Conservation (phyloP, 1,140 invertebrate genomes). For the Coptotermes formosanus region DNA sequence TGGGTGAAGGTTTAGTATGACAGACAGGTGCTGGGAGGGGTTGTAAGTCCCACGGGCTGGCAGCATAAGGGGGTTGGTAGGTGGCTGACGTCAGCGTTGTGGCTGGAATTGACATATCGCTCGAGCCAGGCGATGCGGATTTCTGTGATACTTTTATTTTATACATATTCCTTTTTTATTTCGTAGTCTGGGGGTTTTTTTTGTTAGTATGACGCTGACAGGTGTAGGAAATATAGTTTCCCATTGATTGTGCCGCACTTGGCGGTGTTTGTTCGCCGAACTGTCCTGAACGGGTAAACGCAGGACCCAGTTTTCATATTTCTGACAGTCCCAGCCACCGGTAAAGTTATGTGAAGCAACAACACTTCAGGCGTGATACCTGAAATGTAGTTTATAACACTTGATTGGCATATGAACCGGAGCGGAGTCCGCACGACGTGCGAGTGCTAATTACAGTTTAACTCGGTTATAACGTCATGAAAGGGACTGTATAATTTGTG, state of each 20-base stretch:
- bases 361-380: no score
- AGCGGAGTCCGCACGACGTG: no score
- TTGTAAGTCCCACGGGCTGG: constrained; percentile 1
- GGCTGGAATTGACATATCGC: constrained; percentile 14
- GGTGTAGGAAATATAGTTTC: background rate
- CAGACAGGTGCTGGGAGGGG: constrained; percentile 4
- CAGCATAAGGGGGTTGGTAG: background rate
- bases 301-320: no score
- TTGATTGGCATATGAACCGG: no score
- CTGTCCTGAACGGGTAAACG: no score
- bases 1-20: background rate
- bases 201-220: background rate
- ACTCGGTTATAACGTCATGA: no score
- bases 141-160: background rate
- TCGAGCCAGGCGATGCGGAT: constrained; percentile 5
- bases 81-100: background rate
- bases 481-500: no score
- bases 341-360: no score
- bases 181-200: background rate
- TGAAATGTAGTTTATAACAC: no score
- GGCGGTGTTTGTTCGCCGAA: no score
- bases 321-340: no score
- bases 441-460: no score
- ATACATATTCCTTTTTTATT: background rate
- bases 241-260: background rate